Evolutionary conservation across 2,888 invertebrate genomes (phyloP).

Genomic region (Hylaea fasciaria): DNA sequence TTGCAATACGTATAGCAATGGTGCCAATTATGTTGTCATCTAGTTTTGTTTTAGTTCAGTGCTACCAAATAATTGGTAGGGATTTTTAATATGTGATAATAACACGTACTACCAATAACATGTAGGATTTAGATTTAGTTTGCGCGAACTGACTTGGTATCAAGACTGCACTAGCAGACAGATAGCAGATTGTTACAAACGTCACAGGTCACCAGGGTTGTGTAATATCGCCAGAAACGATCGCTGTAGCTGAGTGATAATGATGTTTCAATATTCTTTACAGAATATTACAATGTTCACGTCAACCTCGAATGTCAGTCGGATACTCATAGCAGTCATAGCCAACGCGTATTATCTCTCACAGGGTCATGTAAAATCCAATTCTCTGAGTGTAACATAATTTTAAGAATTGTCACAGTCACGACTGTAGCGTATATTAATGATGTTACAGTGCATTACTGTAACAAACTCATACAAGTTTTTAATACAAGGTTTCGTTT

Average conservation of each 20-base stretch:
- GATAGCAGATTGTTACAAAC: background rate
- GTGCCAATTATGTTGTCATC: background rate
- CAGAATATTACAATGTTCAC: background rate
- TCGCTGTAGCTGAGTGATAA: background rate
- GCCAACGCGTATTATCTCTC: background rate
- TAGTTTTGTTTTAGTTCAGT: background rate
- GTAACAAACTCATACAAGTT: background rate
- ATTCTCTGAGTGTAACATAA: background rate
- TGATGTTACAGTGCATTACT: background rate
- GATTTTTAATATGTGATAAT: no score
- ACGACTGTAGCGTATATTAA: background rate
- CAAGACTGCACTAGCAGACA: background rate
- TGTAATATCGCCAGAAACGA: background rate
- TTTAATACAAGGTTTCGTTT: no score
- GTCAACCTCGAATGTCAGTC: slow-evolving; percentile 4
- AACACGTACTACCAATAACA: no score
- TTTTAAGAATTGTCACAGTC: background rate
- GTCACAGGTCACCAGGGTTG: background rate
- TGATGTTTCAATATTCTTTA: background rate
- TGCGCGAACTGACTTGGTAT: background rate
- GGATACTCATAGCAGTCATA: background rate
- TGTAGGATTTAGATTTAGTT: no score
- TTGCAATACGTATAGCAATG: no score
- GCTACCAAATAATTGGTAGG: no score
- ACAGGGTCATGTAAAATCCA: slow-evolving; percentile 4